These are phyloP conservation scores for Porites divaricata DNA, from an alignment of 92 coral and sea anemone genomes.

Conservation along the genomic window DNA sequence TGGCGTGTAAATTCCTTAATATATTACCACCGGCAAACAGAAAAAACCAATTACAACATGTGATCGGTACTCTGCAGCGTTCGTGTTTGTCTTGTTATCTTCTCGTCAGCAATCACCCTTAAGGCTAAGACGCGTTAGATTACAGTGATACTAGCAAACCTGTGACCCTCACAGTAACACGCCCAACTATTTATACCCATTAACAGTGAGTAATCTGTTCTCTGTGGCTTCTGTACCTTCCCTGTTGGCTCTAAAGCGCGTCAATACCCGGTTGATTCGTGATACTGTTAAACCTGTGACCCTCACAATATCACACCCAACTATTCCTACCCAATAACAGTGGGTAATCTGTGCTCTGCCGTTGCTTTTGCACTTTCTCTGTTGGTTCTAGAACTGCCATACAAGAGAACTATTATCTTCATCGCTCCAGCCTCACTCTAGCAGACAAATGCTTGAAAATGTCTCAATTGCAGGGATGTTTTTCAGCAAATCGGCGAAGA, in stretches of 20 bases:
- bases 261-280: no score
- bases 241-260: no score
- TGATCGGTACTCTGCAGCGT: no score
- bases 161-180: neutral
- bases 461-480: constrained; percentile 20
- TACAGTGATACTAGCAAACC: neutral
- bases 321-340: neutral
- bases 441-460: neutral
- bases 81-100: no score
- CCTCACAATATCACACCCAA: neutral
- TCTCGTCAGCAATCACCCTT: neutral
- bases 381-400: no score
- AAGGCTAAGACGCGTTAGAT: neutral
- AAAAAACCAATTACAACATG: no score
- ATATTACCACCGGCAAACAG: no score
- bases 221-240: no score
- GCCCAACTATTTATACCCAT: neutral
- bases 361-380: no score
- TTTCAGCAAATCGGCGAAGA: constrained; percentile 56
- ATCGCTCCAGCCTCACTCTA: neutral
- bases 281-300: neutral
- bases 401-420: neutral
- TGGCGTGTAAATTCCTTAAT: no score
- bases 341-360: no score
- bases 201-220: no score